These are phyloP conservation scores for Chalcosyrphus nemorum DNA, from an alignment of 2,888 invertebrate genomes.

Conservation along the genomic window DNA sequence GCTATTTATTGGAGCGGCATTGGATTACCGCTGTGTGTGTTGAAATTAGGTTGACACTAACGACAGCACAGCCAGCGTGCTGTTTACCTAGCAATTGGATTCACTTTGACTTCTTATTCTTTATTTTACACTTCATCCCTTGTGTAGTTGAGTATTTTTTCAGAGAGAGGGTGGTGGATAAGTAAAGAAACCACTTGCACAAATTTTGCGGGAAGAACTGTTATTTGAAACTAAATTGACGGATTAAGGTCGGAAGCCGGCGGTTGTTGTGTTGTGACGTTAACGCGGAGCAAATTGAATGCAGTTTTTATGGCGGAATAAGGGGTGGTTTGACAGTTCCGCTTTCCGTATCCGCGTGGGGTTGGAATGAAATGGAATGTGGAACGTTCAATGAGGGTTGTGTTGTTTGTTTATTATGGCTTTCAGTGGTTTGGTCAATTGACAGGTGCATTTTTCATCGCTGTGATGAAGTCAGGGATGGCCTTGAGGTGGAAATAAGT, in stretches of 20 bases:
- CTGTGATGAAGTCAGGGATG: slow-evolving; percentile 39
- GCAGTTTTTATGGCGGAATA: slow-evolving; percentile 3
- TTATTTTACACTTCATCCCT: slow-evolving; percentile 53
- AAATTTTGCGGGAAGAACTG: slow-evolving; percentile 32
- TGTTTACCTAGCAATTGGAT: slow-evolving; percentile 51
- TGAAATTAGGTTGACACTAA: slow-evolving; percentile 58
- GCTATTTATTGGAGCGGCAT: slow-evolving; percentile 58
- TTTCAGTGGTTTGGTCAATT: slow-evolving; percentile 1
- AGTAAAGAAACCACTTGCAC: slow-evolving; percentile 3
- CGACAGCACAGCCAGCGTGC: background rate
- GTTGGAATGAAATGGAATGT: slow-evolving; percentile 50
- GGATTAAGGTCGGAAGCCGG: slow-evolving; percentile 38
- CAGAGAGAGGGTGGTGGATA: background rate
- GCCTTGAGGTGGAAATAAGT: slow-evolving; percentile 2
- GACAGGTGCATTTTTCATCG: slow-evolving; percentile 27
- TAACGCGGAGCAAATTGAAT: slow-evolving; percentile 58
- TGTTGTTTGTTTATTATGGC: slow-evolving; percentile 29
- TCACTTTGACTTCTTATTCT: slow-evolving; percentile 50
- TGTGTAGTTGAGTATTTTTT: background rate
- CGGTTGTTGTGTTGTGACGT: slow-evolving; percentile 61
- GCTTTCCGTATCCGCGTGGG: slow-evolving; percentile 41
- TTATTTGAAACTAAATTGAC: slow-evolving; percentile 41
- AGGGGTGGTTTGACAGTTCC: slow-evolving; percentile 52
- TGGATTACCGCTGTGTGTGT: slow-evolving; percentile 55
- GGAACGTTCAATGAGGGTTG: slow-evolving; percentile 40